Evolutionary conservation across 2,888 invertebrate species (phyloP), one percentile per base, ranked within the genome.

Genomic region (Thalpophila matura): DNA sequence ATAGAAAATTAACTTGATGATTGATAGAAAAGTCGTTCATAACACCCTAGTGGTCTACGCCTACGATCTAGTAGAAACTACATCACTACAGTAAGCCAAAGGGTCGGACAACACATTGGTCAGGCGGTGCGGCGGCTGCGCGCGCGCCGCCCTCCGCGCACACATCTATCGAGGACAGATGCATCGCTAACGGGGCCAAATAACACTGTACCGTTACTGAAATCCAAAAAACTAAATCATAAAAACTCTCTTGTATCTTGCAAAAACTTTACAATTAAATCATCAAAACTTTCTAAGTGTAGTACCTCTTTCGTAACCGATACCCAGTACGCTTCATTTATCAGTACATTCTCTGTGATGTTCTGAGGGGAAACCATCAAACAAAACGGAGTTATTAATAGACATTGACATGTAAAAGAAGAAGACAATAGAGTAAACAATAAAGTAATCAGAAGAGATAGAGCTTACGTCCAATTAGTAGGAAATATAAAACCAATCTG

Each of bases 291-390:
- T 90, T 93, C 94, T 94, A 96, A 95, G 95, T 96, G 96, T 98
- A 88, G 90, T 95, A 98, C 98, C 98, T 98, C 98, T 97, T 97
- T 97, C 94, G 98, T 98, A 96, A 97, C 97, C 95, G 97, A 97
- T 96, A 98, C 97, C 98, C 98, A 98, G 96, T 97, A 97, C 92
- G 98, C 98, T 96, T 98, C 98, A 96, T 98, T 98, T 96, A 98
- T 96, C 96, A 98, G 98, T 96, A 98, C 97, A 96, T 98, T 97
- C 97, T 98, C 98, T 96, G 98, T 98, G 97, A 98, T 98, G 96
- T 98, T 98, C 98, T 98, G 98, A 96, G 96, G 96, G 96, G 96
- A 97, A 96, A 96, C 91, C 92, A 93, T 91, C 91, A 95, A 95
- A 95, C 89, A 95, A 95, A 94, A 94, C 85, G 88, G 89, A 93